Conservation (phyloP, 2,797 vertebrate species). For the Mormyrus proboscirostris region DNA sequence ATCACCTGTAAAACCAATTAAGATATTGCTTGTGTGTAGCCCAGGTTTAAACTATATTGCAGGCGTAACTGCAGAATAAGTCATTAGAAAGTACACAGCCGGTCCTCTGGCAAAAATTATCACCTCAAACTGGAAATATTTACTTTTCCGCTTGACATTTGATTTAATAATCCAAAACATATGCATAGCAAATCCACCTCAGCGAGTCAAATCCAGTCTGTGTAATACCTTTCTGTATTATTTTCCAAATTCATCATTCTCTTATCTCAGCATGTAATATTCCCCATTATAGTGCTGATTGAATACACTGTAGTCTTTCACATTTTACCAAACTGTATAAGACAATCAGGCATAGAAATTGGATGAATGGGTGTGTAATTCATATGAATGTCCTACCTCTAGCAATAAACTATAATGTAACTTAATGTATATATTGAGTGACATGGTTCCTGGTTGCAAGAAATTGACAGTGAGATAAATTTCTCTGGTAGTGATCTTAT, state of each 20-base stretch:
- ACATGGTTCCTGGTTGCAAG: background rate
- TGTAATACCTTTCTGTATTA: constrained; percentile 2
- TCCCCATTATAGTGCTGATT: background rate
- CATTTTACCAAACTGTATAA: background rate
- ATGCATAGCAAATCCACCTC: background rate
- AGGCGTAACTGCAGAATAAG: background rate
- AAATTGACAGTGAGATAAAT: background rate
- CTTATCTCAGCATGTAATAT: background rate
- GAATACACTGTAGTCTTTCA: background rate
- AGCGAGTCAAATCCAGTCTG: background rate
- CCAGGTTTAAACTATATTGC: background rate
- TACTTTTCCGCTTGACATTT: background rate
- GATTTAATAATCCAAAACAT: background rate
- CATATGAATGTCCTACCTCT: background rate
- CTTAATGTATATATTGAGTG: background rate
- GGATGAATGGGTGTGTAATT: background rate
- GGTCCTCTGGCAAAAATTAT: background rate
- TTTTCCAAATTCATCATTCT: background rate
- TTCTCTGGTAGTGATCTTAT: background rate
- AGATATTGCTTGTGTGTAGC: background rate
- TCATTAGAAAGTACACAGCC: background rate
- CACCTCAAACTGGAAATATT: background rate
- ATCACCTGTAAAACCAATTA: background rate
- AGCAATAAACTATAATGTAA: background rate
- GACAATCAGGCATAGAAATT: background rate